These are phyloP conservation scores for Girardia tigrina DNA, from an alignment of 2,888 invertebrate genomes.

Conservation along the genomic window DNA sequence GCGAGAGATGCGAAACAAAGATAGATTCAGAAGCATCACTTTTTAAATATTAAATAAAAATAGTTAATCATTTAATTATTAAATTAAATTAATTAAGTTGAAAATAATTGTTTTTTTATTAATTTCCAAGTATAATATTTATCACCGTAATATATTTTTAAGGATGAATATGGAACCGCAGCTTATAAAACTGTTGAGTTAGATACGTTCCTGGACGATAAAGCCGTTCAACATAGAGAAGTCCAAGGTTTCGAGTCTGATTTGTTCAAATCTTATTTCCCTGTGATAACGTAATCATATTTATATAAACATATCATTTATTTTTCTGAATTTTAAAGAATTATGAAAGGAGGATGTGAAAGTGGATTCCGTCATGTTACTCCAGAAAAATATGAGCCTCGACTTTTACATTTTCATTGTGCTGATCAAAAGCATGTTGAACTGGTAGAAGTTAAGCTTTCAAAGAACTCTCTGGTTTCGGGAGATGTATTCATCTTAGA, in stretches of 20 bases:
- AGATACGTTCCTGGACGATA: constrained; percentile 46
- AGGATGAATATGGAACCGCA: constrained; percentile 50
- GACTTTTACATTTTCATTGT: constrained; percentile 36
- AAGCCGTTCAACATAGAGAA: constrained; percentile 47
- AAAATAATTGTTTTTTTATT: too few species aligned
- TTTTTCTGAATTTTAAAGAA: constrained; percentile 21
- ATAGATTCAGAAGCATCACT: too few species aligned
- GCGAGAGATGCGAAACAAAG: too few species aligned
- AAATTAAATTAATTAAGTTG: neutral
- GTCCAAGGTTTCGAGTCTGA: constrained; percentile 46
- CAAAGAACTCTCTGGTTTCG: constrained; percentile 39
- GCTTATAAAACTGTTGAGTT: constrained; percentile 51
- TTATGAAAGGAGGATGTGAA: constrained; percentile 38
- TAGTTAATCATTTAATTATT: neutral
- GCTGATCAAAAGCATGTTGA: constrained; percentile 26
- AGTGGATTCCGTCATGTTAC: constrained; percentile 38
- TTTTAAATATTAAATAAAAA: too few species aligned
- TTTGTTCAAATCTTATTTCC: constrained; percentile 46
- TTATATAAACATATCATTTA: neutral
- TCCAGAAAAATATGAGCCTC: constrained; percentile 37
- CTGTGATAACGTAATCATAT: constrained; percentile 37
- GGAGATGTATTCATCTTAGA: constrained; percentile 48
- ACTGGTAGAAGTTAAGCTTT: constrained; percentile 36
- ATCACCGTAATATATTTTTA: neutral
- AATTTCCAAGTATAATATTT: too few species aligned